Conservation (phyloP, 2,113 vertebrate genomes). For the Nyctereutes procyonoides region DNA sequence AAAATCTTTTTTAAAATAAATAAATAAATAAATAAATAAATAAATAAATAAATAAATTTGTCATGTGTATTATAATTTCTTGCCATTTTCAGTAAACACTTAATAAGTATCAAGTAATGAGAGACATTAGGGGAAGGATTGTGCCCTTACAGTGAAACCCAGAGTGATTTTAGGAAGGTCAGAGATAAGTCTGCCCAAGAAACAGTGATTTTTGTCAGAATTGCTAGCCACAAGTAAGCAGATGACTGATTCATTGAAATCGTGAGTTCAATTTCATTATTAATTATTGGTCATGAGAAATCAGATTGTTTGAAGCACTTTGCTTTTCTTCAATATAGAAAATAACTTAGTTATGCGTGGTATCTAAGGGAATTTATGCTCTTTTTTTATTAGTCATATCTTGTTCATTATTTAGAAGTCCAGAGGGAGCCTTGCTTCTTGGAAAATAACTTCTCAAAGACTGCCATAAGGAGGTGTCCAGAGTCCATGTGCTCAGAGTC, state of each 20-base stretch:
- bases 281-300: background rate
- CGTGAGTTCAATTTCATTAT: background rate
- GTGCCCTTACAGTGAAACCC: background rate
- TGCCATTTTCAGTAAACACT: background rate
- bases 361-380: background rate
- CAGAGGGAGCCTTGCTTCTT: background rate
- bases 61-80: background rate
- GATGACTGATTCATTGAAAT: background rate
- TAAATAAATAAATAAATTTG: no score
- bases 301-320: background rate
- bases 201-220: background rate
- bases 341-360: background rate
- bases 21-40: no score
- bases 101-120: background rate
- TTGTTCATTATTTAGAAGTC: slow-evolving; percentile 37
- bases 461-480: background rate
- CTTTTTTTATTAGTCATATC: background rate
- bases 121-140: background rate
- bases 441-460: background rate
- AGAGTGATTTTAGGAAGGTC: background rate
- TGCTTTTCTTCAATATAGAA: background rate
- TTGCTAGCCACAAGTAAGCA: background rate
- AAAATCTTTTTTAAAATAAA: no score
- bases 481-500: background rate
- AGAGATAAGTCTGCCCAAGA: background rate